Base-by-base conservation (phyloP, 2,113 vertebrate genomes). In the Strix aluco region DNA sequence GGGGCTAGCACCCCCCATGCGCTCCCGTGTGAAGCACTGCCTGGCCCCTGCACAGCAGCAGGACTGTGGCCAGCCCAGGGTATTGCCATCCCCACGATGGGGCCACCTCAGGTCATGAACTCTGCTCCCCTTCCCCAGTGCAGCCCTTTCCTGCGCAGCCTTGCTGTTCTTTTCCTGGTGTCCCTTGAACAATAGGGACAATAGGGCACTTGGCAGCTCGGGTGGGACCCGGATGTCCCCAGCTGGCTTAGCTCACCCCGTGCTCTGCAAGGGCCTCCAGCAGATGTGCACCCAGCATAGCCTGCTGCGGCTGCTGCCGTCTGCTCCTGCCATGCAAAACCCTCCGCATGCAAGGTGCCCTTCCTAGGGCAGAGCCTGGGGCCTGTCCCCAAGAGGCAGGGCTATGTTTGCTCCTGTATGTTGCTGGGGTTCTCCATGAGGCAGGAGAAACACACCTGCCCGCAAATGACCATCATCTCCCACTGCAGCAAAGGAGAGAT, bases 61-160 rank as follows among this genome's bases (percentile, higher is more conserved):
- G 54, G 69, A 46, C 61, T 36, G 66, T 12, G 14, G 47, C 16
- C 51, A 49, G 62, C 23, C 10, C n/a, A 16, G 27, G 29, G 25
- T 27, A 27, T 3, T 42, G 22, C 57, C 5, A 26, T 23, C 10
- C 11, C 14, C 16, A 49, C 0, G 5, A 67, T 0, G 1, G 14
- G 62, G 82, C 57, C 57, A 55, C n/a, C n/a, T 92, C 49, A 40
- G 75, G 67, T 88, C 67, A 63, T 0, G 0, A 32, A 15, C 80
- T 71, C 65, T 63, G 58, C 38, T 72, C 47, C 26, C 44, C n/a
- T 69, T 79, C 49, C 88, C 91, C 44, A n/a, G 23, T 4, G 2
- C 1, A 0, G 47, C 55, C 0, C 4, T 23, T 85, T 92, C 81
- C 90, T 83, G 44, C 22, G 18, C 38, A 70, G 73, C 59, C 36